Percentiles rank a stretch among this genome's conserved stretches.
These are phyloP conservation scores for Chromoteleia sp. DNA, from an alignment of 2,888 invertebrate species.

Conservation along the genomic window DNA sequence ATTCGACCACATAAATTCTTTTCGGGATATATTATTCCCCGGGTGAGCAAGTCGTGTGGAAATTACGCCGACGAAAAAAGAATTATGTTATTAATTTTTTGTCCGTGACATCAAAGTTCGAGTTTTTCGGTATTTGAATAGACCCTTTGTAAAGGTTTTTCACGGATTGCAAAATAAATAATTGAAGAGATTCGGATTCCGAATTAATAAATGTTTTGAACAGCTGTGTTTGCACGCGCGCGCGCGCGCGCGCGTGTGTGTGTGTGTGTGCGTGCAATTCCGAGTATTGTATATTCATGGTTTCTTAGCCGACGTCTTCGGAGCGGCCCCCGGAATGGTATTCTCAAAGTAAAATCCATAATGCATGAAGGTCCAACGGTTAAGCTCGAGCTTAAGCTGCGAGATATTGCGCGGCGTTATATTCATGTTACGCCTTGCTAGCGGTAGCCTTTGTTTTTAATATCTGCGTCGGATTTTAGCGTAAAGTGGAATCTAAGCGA, in stretches of 20 bases:
- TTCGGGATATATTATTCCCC: constrained; percentile 56
- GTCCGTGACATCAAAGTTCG: too few species aligned
- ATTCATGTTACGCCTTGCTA: constrained; percentile 83
- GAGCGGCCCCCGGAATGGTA: constrained; percentile 70
- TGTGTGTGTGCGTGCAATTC: constrained; percentile 79
- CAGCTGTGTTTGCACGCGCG: constrained; percentile 4
- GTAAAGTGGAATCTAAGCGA: constrained; percentile 62
- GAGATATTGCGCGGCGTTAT: constrained; percentile 83
- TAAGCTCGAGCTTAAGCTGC: constrained; percentile 80
- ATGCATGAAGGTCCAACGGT: constrained; percentile 83
- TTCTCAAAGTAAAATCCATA: constrained; percentile 84
- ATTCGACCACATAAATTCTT: constrained; percentile 62
- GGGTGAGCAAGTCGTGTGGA: constrained; percentile 51
- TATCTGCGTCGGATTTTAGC: constrained; percentile 77
- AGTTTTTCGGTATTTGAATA: not conserved
- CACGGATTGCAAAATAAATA: constrained; percentile 40
- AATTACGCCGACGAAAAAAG: constrained; percentile 31
- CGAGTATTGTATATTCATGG: constrained; percentile 84
- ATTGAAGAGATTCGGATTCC: constrained; percentile 41
- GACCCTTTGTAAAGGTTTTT: constrained; percentile 8
- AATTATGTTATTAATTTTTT: constrained; percentile 41
- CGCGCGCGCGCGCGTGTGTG: not conserved
- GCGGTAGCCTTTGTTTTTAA: constrained; percentile 83
- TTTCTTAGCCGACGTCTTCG: constrained; percentile 79
- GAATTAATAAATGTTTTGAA: constrained; percentile 57